These are phyloP conservation scores for Picathartes gymnocephalus DNA, from an alignment of 2,113 vertebrate species.

Conservation along the genomic window DNA sequence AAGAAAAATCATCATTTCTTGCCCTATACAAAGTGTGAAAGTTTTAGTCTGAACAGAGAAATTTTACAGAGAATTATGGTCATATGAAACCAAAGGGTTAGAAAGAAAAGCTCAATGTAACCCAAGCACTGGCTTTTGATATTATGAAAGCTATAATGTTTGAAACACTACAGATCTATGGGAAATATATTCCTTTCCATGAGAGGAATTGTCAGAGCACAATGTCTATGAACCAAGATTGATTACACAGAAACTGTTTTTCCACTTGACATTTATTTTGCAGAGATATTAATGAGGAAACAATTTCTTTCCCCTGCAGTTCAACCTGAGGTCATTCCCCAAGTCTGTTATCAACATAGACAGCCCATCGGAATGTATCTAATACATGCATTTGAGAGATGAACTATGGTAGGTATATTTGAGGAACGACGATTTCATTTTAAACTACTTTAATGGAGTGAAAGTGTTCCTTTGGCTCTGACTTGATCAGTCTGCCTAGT, in stretches of 20 bases:
- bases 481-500: not conserved
- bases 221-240: slow-evolving; percentile 37
- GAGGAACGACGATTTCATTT: not conserved
- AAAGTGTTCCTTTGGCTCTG: not conserved
- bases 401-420: not conserved
- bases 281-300: slow-evolving; percentile 56
- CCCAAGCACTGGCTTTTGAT: slow-evolving; percentile 37
- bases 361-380: not conserved
- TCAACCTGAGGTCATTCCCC: slow-evolving; percentile 49
- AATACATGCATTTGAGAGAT: not conserved
- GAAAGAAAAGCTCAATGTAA: slow-evolving; percentile 49
- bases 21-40: slow-evolving; percentile 41
- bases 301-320: slow-evolving; percentile 39
- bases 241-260: slow-evolving; percentile 46
- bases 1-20: slow-evolving; percentile 62
- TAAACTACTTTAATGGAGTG: not conserved
- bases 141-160: slow-evolving; percentile 49
- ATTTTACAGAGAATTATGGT: slow-evolving; percentile 50
- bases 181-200: slow-evolving; percentile 46
- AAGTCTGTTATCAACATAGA: slow-evolving; percentile 18
- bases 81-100: slow-evolving; percentile 35
- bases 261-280: slow-evolving; percentile 60
- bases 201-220: slow-evolving; percentile 40
- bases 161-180: slow-evolving; percentile 55
- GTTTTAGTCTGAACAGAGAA: slow-evolving; percentile 23